These are phyloP conservation scores for Ctenomys sociabilis DNA, from an alignment of 2,113 vertebrate species.

Conservation along the genomic window DNA sequence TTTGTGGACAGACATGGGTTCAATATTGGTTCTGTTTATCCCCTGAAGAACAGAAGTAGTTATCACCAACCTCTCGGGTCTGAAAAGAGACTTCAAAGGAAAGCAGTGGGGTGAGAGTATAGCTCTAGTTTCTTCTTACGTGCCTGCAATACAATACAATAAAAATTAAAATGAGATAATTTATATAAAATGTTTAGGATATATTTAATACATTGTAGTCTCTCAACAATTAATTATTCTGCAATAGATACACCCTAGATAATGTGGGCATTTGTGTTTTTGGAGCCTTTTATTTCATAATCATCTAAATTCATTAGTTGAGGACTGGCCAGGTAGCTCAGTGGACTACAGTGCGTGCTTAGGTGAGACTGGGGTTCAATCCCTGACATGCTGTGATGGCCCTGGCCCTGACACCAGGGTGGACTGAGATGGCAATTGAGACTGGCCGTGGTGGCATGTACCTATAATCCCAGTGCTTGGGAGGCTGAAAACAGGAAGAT, in stretches of 20 bases:
- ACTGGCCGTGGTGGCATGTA: too few relatives aligned
- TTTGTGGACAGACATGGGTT: neutral
- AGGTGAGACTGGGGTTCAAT: too few relatives aligned
- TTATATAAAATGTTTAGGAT: neutral
- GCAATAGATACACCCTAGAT: neutral
- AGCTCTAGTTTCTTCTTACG: neutral
- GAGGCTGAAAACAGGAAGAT: too few relatives aligned
- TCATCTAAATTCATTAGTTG: neutral
- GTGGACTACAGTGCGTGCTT: too few relatives aligned
- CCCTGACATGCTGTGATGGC: too few relatives aligned
- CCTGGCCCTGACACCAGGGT: too few relatives aligned
- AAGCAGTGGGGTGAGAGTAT: neutral
- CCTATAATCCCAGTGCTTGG: too few relatives aligned
- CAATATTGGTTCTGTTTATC: neutral
- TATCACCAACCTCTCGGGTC: neutral
- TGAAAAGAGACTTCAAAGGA: neutral
- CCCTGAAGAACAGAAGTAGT: neutral
- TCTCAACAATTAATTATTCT: slow-evolving; percentile 3
- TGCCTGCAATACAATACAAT: neutral
- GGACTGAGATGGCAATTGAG: too few relatives aligned
- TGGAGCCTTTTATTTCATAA: neutral
- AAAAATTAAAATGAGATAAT: neutral
- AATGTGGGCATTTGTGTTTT: neutral
- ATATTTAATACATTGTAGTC: neutral
- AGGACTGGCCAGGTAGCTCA: too few relatives aligned